Evolutionary conservation across 2,888 invertebrate genomes (phyloP), one percentile per base, ranked within the genome.

Genomic region (Lasioglossum zephyrum): DNA sequence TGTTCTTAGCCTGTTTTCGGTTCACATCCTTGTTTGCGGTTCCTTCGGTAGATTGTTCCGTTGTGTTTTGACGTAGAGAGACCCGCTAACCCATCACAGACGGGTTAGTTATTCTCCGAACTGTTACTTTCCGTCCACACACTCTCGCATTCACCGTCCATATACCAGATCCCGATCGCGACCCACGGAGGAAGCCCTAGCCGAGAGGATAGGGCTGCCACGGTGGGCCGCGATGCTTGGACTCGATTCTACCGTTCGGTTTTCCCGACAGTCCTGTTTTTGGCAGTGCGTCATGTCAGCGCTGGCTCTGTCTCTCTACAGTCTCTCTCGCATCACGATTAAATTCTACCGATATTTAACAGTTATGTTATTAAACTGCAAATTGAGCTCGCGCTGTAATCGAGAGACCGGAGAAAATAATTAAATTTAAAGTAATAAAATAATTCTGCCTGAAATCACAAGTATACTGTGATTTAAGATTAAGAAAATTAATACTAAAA

Each of bases 11-110:
- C 63, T 63, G 31, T 63, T 63, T 63, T 63, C 63, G 63, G 31
- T 63, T 63, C 31, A 36, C 57, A 57, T n/a, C 63, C 36, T 63
- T 63, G 36, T 63, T 63, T 63, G 63, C 63, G 63, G 31, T 63
- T 36, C 63, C 36, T 63, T 11, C 57, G 57, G n/a, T n/a, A 63
- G 63, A 63, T 36, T 36, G 31, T 36, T 63, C 63, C 36, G 63
- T 63, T 63, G 31, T 18, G n/a, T 57, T 63, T 13, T 8, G 31
- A 31, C 63, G 63, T 36, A 36, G 63, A 63, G 8, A 26, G 16
- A 63, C 63, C 31, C 53, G n/a, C 16, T 31, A 16, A 16, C 63
- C 31, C 63, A 63, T 13, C 31, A 8, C 9, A 9, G 9, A 22
- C n/a, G 53, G 53, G n/a, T 53, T 53, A 18, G 63, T 31, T 8